Conservation (phyloP, 2,797 vertebrate genomes). For the Zenarchopterus dispar region DNA sequence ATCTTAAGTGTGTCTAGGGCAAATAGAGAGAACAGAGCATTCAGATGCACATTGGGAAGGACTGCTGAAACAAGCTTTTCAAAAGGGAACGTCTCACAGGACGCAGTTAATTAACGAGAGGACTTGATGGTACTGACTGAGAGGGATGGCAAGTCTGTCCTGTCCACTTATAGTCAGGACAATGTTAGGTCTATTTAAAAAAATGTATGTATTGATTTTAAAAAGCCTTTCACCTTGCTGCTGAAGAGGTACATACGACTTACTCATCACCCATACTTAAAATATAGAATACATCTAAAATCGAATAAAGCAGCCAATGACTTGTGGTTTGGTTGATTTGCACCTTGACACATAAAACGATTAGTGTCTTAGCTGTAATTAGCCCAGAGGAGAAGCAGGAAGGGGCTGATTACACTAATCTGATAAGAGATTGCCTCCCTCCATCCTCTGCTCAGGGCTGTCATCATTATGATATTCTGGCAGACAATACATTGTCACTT, state of each 20-base stretch:
- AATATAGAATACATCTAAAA: too few relatives aligned
- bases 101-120: slow-evolving; percentile 59
- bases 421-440: too few relatives aligned
- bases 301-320: not conserved
- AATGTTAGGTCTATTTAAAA: slow-evolving; percentile 12
- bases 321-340: not conserved
- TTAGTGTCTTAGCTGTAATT: too few relatives aligned
- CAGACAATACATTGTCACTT: too few relatives aligned
- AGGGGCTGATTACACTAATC: too few relatives aligned
- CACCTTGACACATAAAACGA: too few relatives aligned
- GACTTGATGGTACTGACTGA: slow-evolving; percentile 44
- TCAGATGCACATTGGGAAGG: slow-evolving; percentile 52
- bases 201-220: slow-evolving; percentile 6
- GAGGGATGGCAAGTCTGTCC: slow-evolving; percentile 16
- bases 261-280: not conserved
- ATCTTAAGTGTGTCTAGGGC: slow-evolving; percentile 78
- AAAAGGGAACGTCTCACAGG: slow-evolving; percentile 41
- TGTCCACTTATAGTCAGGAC: slow-evolving; percentile 3
- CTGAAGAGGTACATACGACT: not conserved
- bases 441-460: too few relatives aligned
- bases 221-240: slow-evolving; percentile 1
- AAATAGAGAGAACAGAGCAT: slow-evolving; percentile 46
- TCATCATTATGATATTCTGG: too few relatives aligned
- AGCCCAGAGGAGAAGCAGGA: too few relatives aligned
- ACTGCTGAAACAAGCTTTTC: slow-evolving; percentile 69